These are phyloP conservation scores for Drosophila setosimentum DNA, from an alignment of 2,888 invertebrate species.

Conservation along the genomic window DNA sequence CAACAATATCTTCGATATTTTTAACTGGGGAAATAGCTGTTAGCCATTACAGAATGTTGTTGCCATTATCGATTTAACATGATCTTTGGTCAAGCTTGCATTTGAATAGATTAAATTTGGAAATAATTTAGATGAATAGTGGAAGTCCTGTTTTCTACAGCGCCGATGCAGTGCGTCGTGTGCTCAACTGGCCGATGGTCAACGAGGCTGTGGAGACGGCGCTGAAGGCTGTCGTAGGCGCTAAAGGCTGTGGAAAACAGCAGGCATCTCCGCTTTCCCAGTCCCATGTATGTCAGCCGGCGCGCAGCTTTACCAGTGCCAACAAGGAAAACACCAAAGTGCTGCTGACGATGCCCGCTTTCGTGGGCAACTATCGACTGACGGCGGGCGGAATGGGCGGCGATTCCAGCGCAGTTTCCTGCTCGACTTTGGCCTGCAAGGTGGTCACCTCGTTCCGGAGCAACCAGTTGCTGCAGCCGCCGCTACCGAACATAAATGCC, in stretches of 20 bases:
- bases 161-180: slow-evolving; percentile 82
- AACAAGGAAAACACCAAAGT: slow-evolving; percentile 70
- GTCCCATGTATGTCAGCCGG: slow-evolving; percentile 79
- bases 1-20: not conserved
- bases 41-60: slow-evolving; percentile 4
- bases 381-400: slow-evolving; percentile 29
- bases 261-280: not conserved
- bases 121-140: slow-evolving; percentile 6
- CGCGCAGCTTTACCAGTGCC: slow-evolving; percentile 77
- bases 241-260: slow-evolving; percentile 77
- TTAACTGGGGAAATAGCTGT: not conserved
- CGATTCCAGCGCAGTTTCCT: slow-evolving; percentile 56
- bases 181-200: slow-evolving; percentile 84
- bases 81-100: not conserved
- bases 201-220: slow-evolving; percentile 84
- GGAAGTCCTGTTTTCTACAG: slow-evolving; percentile 68
- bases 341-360: slow-evolving; percentile 86
- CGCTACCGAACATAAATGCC: slow-evolving; percentile 85
- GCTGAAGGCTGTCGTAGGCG: slow-evolving; percentile 82
- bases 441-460: slow-evolving; percentile 85
- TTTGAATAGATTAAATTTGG: not conserved
- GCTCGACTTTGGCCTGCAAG: slow-evolving; percentile 85
- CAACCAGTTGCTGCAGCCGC: slow-evolving; percentile 80
- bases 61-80: slow-evolving; percentile 1
- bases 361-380: slow-evolving; percentile 83